Percentiles rank a stretch among this genome's conserved stretches.
phyloP scores from a whole-genome alignment of 2,113 vertebrate genomes.

The Ochotona princeps region DNA sequence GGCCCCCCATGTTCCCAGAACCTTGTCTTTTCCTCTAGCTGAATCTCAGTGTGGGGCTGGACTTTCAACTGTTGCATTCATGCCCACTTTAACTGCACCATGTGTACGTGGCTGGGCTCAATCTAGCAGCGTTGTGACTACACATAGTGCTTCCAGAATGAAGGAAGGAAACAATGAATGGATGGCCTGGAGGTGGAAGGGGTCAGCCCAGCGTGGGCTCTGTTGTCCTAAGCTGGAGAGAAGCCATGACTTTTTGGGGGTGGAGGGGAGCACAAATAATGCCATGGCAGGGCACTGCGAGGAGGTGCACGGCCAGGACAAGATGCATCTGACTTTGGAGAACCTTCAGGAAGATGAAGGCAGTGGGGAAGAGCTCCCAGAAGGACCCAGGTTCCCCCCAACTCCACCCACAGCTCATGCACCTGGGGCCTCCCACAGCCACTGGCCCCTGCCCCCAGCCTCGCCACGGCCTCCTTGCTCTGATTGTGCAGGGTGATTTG shows the following conservation, averaged over 20 bases:
- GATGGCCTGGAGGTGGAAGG: neutral
- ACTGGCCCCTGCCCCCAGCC: neutral
- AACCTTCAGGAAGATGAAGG: neutral
- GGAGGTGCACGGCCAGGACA: accelerated
- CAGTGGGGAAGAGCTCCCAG: neutral
- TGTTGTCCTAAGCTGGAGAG: neutral
- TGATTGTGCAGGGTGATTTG: conserved; percentile 69
- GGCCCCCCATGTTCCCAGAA: neutral
- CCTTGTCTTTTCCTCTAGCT: neutral
- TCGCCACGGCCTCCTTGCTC: neutral
- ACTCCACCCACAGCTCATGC: too few species aligned
- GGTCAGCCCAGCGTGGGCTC: too few species aligned
- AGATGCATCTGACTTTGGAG: neutral
- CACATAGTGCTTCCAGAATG: neutral
- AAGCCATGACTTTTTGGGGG: accelerated
- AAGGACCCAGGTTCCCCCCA: neutral
- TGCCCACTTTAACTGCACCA: neutral
- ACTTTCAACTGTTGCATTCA: neutral
- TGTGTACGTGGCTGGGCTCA: neutral
- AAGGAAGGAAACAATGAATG: neutral
- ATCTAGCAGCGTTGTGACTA: neutral
- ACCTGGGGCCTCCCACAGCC: neutral
- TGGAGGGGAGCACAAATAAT: neutral
- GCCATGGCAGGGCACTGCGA: neutral
- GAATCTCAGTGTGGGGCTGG: neutral